phyloP scores from a whole-genome alignment of 2,113 vertebrate genomes.

The Hemiscyllium ocellatum region DNA sequence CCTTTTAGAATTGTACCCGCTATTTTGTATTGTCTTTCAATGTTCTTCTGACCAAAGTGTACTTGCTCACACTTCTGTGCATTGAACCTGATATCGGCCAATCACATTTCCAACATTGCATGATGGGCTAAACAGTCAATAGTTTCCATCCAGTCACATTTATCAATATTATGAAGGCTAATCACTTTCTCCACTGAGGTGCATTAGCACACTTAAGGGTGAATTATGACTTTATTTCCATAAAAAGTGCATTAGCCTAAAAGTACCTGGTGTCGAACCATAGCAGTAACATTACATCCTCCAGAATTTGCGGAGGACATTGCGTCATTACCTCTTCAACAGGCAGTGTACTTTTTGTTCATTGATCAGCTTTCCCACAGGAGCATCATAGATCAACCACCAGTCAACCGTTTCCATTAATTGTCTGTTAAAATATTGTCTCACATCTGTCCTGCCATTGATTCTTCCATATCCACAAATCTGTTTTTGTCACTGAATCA shows the following conservation, averaged over 20 bases:
- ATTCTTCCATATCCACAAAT: constrained; percentile 21
- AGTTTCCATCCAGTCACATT: neutral
- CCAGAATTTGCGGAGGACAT: constrained; percentile 14
- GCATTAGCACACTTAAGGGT: constrained; percentile 24
- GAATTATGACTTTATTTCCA: constrained; percentile 23
- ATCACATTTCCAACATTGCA: neutral
- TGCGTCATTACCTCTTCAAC: constrained; percentile 7
- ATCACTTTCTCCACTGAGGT: neutral
- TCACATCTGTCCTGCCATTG: constrained; percentile 27
- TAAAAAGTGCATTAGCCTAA: constrained; percentile 34
- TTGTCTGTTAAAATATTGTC: constrained; percentile 35
- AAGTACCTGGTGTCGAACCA: neutral
- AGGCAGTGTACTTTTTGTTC: constrained; percentile 2
- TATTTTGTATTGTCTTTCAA: no score
- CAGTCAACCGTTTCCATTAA: constrained; percentile 30
- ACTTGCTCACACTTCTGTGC: no score
- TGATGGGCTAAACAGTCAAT: neutral
- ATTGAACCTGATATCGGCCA: neutral
- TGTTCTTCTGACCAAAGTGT: no score
- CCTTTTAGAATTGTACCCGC: no score
- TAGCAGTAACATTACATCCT: constrained; percentile 3
- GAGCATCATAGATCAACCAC: constrained; percentile 8
- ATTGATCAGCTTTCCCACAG: constrained; percentile 13
- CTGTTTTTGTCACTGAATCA: constrained; percentile 19
- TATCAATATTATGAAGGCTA: constrained; percentile 32